phyloP scores from a whole-genome alignment of 2,888 invertebrate species.

The Odontomyia ornata region DNA sequence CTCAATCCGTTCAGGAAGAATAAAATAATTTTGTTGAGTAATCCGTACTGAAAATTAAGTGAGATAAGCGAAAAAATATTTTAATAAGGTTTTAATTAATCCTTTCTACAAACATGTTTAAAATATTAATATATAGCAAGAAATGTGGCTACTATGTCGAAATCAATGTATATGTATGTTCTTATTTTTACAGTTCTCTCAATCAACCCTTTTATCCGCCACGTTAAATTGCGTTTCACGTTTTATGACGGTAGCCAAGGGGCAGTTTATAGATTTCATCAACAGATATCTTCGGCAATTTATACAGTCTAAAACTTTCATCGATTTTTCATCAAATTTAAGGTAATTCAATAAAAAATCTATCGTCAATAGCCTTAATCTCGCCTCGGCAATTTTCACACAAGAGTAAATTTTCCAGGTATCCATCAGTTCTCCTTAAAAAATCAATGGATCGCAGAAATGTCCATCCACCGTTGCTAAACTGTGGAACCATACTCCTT shows the following conservation, averaged over 20 bases:
- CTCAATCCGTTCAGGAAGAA: too few relatives aligned
- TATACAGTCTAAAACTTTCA: slow-evolving; percentile 56
- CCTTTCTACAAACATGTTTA: too few relatives aligned
- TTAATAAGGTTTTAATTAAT: too few relatives aligned
- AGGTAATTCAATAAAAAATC: slow-evolving; percentile 52
- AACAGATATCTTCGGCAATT: slow-evolving; percentile 58
- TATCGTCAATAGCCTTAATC: not conserved
- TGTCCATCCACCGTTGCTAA: slow-evolving; percentile 59
- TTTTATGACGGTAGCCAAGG: slow-evolving; percentile 54
- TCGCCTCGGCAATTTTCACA: not conserved
- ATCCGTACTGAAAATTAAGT: too few relatives aligned
- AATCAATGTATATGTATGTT: too few relatives aligned
- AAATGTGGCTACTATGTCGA: too few relatives aligned
- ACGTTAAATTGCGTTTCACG: slow-evolving; percentile 58
- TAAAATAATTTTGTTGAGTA: too few relatives aligned
- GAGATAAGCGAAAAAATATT: too few relatives aligned
- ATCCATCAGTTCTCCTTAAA: slow-evolving; percentile 55
- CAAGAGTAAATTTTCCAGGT: slow-evolving; percentile 50
- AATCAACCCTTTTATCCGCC: slow-evolving; percentile 59
- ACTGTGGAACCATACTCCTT: slow-evolving; percentile 60
- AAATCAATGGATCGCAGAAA: slow-evolving; percentile 57
- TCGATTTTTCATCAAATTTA: slow-evolving; percentile 55
- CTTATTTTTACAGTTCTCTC: slow-evolving; percentile 57
- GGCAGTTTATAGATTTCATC: slow-evolving; percentile 56
- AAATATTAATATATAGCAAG: too few relatives aligned